phyloP scores from a whole-genome alignment of 2,888 invertebrate genomes.

The Amorpha juglandis region DNA sequence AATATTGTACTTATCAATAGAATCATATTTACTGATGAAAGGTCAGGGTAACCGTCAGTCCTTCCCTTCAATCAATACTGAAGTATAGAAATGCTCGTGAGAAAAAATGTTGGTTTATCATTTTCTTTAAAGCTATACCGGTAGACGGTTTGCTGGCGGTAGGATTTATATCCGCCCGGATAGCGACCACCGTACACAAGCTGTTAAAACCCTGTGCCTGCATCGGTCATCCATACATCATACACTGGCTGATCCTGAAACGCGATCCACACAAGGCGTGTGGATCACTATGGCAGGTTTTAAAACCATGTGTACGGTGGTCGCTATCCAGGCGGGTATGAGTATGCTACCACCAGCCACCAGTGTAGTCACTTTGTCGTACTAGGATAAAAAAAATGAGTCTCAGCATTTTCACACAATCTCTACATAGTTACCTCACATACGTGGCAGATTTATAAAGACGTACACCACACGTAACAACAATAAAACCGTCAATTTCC shows the following conservation, averaged over 20 bases:
- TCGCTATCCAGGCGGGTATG: too few species aligned
- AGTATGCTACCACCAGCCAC: too few species aligned
- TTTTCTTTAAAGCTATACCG: neutral
- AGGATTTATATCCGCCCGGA: too few species aligned
- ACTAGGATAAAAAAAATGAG: neutral
- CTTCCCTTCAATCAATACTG: neutral
- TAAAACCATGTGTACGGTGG: too few species aligned
- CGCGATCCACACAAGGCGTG: too few species aligned
- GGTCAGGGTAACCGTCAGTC: slow-evolving; percentile 5
- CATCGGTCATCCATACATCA: too few species aligned
- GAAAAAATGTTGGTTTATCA: neutral
- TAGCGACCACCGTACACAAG: too few species aligned
- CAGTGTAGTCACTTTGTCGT: too few species aligned
- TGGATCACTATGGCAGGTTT: too few species aligned
- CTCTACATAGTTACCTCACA: neutral
- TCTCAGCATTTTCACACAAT: neutral
- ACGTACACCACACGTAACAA: slow-evolving; percentile 2
- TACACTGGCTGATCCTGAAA: too few species aligned
- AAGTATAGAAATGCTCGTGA: neutral
- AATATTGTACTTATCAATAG: neutral
- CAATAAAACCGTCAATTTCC: slow-evolving; percentile 18
- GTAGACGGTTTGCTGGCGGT: too few species aligned
- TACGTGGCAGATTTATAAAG: neutral
- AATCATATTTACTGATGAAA: neutral
- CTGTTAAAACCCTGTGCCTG: too few species aligned